phyloP scores from a whole-genome alignment of 2,113 vertebrate genomes.

The Aegypius monachus region DNA sequence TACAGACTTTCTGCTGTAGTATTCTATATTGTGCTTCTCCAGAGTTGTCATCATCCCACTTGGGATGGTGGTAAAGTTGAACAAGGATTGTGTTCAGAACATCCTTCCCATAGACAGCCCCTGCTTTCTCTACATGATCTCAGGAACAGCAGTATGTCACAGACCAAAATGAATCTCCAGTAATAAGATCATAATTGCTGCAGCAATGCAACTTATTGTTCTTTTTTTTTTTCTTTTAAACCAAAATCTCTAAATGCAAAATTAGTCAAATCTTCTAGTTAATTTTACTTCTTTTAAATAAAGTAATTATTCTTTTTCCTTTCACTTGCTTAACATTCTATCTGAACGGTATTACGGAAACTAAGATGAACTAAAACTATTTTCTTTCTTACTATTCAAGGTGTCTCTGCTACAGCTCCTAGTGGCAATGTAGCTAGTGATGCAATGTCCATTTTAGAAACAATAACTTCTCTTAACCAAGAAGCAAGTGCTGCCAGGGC shows the following conservation, averaged over 20 bases:
- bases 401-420: conserved; percentile 63
- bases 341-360: not conserved
- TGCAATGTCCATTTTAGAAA: conserved; percentile 92
- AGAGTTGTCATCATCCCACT: not conserved
- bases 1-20: not conserved
- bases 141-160: not conserved
- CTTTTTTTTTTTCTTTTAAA: not conserved
- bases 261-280: not conserved
- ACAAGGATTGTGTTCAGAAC: not conserved
- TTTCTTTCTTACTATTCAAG: conserved; percentile 56
- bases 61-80: not conserved
- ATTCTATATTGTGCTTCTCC: not conserved
- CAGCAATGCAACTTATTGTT: not conserved
- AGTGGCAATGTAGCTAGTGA: conserved; percentile 74
- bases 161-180: not conserved
- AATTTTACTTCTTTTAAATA: not conserved
- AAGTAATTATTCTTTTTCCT: not conserved
- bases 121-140: not conserved
- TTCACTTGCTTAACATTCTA: not conserved
- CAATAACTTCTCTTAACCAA: conserved; percentile 89
- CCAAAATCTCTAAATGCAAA: not conserved
- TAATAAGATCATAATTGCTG: rapidly evolving
- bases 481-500: conserved; percentile 84
- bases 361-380: not conserved
- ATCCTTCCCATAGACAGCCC: not conserved